Conservation (phyloP, 2,797 vertebrate species). For the Apodemus agrarius region DNA sequence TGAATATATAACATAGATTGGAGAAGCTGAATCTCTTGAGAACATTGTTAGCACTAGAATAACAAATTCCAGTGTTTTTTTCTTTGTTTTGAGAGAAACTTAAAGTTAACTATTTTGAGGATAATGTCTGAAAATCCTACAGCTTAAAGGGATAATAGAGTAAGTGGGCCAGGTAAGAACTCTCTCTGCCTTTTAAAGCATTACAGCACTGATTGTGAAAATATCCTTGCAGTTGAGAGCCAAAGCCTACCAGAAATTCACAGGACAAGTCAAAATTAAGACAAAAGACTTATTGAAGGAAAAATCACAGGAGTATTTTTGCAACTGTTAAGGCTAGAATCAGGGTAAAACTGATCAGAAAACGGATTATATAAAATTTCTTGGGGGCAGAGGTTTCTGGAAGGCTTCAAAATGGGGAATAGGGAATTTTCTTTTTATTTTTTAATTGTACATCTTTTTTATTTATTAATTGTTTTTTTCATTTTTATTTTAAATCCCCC, state of each 20-base stretch:
- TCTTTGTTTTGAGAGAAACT: not conserved
- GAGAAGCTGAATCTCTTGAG: not conserved
- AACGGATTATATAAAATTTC: not conserved
- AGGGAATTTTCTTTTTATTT: not conserved
- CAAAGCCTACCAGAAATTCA: not conserved
- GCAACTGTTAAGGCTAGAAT: fast-evolving
- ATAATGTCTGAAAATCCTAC: not conserved
- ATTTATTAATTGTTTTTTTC: too few species aligned
- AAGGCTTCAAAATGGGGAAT: not conserved
- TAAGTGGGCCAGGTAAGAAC: not conserved
- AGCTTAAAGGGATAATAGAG: not conserved
- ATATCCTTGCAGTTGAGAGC: not conserved
- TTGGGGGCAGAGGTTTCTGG: not conserved
- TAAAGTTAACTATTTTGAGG: not conserved
- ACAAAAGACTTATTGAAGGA: not conserved
- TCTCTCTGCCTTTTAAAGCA: not conserved
- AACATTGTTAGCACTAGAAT: not conserved
- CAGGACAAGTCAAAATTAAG: not conserved
- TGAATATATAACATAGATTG: not conserved
- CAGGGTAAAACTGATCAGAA: not conserved
- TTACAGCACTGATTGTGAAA: not conserved
- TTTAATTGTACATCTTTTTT: too few species aligned
- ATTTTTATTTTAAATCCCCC: too few species aligned
- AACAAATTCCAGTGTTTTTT: not conserved
- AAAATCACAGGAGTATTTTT: not conserved